phyloP scores from a whole-genome alignment of 2,888 invertebrate genomes.

The Erebia aethiops region DNA sequence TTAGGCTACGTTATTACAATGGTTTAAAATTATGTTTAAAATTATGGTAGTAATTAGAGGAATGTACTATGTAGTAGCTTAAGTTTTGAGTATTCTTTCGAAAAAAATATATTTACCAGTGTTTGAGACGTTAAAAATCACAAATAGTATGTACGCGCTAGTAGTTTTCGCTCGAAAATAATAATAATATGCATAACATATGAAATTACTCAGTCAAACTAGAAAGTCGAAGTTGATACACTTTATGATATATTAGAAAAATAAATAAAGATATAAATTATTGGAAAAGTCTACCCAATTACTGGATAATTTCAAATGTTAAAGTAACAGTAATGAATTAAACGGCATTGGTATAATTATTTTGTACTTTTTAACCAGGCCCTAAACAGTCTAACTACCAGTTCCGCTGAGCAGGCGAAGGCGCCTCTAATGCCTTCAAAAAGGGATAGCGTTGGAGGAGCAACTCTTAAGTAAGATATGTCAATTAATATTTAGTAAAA shows the following conservation, averaged over 20 bases:
- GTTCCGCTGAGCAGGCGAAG: slow-evolving; percentile 79
- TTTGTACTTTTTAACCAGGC: slow-evolving; percentile 79
- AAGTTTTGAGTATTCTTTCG: slow-evolving; percentile 7
- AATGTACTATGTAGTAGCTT: slow-evolving; percentile 29
- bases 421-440: slow-evolving; percentile 86
- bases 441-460: slow-evolving; percentile 85
- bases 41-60: slow-evolving; percentile 24
- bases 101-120: background rate
- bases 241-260: background rate
- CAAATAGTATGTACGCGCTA: background rate
- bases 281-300: too few species aligned
- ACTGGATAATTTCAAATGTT: background rate
- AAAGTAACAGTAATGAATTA: background rate
- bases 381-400: slow-evolving; percentile 89
- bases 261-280: too few species aligned
- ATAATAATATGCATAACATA: background rate
- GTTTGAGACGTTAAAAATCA: background rate
- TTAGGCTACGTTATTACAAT: slow-evolving; percentile 10
- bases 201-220: slow-evolving; percentile 1
- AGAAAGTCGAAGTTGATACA: background rate
- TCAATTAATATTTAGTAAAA: too few species aligned
- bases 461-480: slow-evolving; percentile 79
- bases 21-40: background rate
- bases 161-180: slow-evolving; percentile 1
- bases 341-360: background rate